A percentile compares a stretch with the other conserved stretches of the same genome.
These are phyloP conservation scores for Xestia ashworthii DNA, from an alignment of 2,888 invertebrate genomes.

Conservation along the genomic window DNA sequence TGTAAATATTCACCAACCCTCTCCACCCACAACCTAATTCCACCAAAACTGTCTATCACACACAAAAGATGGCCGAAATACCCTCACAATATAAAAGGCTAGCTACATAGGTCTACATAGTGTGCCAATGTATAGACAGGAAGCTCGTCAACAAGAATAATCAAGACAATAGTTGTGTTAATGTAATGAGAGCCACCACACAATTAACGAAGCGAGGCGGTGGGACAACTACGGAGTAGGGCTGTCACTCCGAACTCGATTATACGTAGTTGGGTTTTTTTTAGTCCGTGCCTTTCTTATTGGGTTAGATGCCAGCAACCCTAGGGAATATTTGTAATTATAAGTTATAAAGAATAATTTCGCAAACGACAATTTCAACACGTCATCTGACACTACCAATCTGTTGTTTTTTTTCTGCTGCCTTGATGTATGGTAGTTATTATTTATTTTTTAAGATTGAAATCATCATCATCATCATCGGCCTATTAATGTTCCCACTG, in stretches of 20 bases:
- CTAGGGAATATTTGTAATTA: not conserved
- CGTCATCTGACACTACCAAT: not conserved
- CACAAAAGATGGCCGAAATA: slow-evolving; percentile 48
- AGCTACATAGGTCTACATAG: slow-evolving; percentile 4
- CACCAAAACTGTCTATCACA: slow-evolving; percentile 6
- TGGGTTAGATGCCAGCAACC: not conserved
- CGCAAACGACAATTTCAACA: not conserved
- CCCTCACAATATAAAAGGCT: slow-evolving; percentile 51
- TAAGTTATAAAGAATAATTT: not conserved
- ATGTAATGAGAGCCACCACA: slow-evolving; percentile 72
- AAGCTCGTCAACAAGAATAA: slow-evolving; percentile 70
- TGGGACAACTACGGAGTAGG: slow-evolving; percentile 59
- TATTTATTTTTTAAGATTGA: not conserved
- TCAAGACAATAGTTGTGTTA: slow-evolving; percentile 75
- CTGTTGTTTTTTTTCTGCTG: not conserved
- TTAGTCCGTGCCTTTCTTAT: not conserved
- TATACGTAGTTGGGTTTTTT: slow-evolving; percentile 8
- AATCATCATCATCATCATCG: too few species aligned
- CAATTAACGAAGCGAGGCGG: slow-evolving; percentile 70
- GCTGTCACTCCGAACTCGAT: slow-evolving; percentile 47
- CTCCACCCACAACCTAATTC: slow-evolving; percentile 5
- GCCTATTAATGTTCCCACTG: too few species aligned
- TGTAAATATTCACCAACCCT: not conserved
- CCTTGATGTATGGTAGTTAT: not conserved
- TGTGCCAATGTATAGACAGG: slow-evolving; percentile 48